Evolutionary conservation across 2,797 vertebrate genomes (phyloP).

Genomic region (Pristis pectinata): DNA sequence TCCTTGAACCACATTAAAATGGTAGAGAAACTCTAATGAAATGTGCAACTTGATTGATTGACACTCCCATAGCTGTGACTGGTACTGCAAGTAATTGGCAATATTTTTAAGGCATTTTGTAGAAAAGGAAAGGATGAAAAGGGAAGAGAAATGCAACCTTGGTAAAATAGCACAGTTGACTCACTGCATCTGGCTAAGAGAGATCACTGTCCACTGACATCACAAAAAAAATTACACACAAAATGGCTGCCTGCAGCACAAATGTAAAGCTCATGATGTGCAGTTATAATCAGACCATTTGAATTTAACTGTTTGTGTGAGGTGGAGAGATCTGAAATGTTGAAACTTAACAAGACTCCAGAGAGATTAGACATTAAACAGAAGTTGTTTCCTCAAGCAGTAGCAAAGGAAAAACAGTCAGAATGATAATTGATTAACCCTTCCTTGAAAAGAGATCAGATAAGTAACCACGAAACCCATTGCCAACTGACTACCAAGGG

Average conservation of each 20-base stretch:
- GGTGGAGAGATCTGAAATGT: neutral
- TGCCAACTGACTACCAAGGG: neutral
- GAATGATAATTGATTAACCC: neutral
- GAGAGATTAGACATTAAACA: neutral
- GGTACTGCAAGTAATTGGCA: neutral
- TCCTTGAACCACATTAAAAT: neutral
- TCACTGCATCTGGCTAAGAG: neutral
- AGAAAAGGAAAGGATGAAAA: neutral
- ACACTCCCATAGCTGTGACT: neutral
- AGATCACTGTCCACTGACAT: neutral
- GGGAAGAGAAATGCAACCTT: neutral
- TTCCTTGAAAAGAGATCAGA: neutral
- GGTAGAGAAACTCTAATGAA: neutral
- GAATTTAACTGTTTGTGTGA: neutral
- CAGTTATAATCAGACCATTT: neutral
- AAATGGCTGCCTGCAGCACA: neutral
- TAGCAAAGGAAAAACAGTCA: neutral
- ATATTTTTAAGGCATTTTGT: neutral
- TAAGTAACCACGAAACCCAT: neutral
- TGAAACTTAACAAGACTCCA: neutral
- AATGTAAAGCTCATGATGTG: neutral
- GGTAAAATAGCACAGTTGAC: neutral
- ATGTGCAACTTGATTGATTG: neutral
- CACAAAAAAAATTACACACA: neutral
- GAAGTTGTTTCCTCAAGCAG: no score